These are phyloP conservation scores for Calephelis perditalis DNA, from an alignment of 2,888 invertebrate genomes.

Conservation along the genomic window DNA sequence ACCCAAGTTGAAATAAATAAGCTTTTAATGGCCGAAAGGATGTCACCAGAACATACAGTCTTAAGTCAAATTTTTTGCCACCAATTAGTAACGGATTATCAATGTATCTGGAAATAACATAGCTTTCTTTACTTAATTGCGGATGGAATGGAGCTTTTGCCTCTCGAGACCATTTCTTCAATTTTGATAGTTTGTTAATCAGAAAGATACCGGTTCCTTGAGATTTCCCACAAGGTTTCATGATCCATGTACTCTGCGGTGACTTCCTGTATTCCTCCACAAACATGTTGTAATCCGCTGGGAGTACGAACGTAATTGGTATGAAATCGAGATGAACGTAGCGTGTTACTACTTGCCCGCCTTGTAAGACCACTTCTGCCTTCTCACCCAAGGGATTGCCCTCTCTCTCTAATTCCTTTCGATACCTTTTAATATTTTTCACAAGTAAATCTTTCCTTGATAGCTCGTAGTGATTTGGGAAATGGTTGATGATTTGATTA, in stretches of 20 bases:
- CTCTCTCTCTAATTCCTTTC: slow-evolving; percentile 94
- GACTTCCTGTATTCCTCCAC: slow-evolving; percentile 97
- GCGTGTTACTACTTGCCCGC: slow-evolving; percentile 82
- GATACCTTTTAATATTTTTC: slow-evolving; percentile 96
- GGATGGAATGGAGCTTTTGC: too few species aligned
- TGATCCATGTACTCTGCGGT: slow-evolving; percentile 97
- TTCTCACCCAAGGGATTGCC: slow-evolving; percentile 92
- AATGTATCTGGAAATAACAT: too few species aligned
- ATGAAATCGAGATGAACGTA: slow-evolving; percentile 94
- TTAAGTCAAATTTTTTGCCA: too few species aligned
- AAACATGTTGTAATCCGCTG: slow-evolving; percentile 98
- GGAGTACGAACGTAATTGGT: slow-evolving; percentile 95
- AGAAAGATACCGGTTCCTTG: slow-evolving; percentile 96
- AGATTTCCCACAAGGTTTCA: slow-evolving; percentile 98
- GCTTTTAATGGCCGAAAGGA: too few species aligned
- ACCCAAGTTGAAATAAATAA: too few species aligned
- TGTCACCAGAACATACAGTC: too few species aligned
- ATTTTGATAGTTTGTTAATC: slow-evolving; percentile 72
- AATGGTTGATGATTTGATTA: slow-evolving; percentile 96
- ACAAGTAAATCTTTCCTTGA: slow-evolving; percentile 98
- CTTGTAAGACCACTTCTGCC: slow-evolving; percentile 60
- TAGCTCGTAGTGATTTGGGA: slow-evolving; percentile 96
- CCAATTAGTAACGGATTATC: too few species aligned
- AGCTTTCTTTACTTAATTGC: too few species aligned
- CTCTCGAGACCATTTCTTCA: too few species aligned